Evolutionary conservation across 2,888 invertebrate species (phyloP), one percentile per base, ranked within the genome.

Genomic region (Encarsia formosa): DNA sequence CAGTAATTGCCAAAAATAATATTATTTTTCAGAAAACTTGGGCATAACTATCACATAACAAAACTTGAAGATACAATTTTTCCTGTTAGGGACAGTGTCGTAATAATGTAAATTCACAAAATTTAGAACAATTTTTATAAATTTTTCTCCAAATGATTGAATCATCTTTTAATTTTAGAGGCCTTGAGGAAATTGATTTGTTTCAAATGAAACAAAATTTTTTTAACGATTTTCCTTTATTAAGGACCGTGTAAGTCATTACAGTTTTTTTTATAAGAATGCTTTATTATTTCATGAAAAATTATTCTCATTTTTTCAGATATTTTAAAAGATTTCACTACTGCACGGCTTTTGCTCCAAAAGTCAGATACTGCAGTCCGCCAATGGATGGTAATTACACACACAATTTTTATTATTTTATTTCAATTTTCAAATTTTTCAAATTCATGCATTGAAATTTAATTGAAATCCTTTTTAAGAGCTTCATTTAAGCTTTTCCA

Each of bases 321-420:
- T 79, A 82, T 58, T 84, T 83, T 57, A 79, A 80, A 57, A 79
- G 78, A 38, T 85, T 84, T 64, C 77, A 79, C 60, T 84, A 81
- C 64, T 85, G 85, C 62, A 78, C 79, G 3, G 65, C 66, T 3
- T 81, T 78, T 67, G 81, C 80, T 1, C 81, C 82, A 0, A 71
- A 74, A 34, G 80, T 82, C 5, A 73, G 76, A 43, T 76, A 77
- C 59, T 85, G 85, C 61, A 75, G 73, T 26, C 85, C 85, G 0
- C 73, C 75, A 20, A 79, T 80, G 13, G 84, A 86, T 65, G 85
- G 85, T 71, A 70, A 69, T 24, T 37, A 37, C 15, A 16, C 19
- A 42, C 15, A 29, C 31, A 9, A 5, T 3, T 29, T 31, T 15
- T 31, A n/a, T 31, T 31, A n/a, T 31, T 31, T 31, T 31, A n/a